Evolutionary conservation across 2,797 vertebrate species (phyloP).

Genomic region (Rhinatrema bivittatum): DNA sequence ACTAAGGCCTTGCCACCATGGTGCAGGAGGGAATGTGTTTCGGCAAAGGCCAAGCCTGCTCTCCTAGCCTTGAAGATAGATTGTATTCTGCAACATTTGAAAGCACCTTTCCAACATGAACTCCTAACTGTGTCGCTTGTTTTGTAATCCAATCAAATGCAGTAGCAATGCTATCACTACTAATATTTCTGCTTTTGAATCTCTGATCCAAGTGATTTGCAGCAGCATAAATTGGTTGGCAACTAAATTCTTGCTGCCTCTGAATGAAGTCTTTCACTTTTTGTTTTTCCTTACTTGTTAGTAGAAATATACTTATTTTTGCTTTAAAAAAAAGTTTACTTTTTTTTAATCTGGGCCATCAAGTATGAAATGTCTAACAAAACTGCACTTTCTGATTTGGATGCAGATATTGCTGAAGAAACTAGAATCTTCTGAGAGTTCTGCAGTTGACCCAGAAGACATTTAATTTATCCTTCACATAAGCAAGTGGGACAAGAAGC

Average conservation of each 20-base stretch:
- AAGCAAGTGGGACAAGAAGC: too few species aligned
- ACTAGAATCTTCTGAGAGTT: background rate
- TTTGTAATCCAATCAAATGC: background rate
- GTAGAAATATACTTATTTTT: background rate
- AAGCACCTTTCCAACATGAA: background rate
- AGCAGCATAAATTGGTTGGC: background rate
- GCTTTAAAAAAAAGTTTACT: too few species aligned
- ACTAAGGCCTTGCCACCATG: too few species aligned
- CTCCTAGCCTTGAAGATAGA: too few species aligned
- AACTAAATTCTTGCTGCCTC: constrained; percentile 1
- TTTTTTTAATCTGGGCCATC: background rate
- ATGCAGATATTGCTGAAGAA: background rate
- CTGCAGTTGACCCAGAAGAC: too few species aligned
- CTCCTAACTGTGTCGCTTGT: background rate
- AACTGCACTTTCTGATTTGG: constrained; percentile 10
- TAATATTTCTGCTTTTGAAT: constrained; percentile 1
- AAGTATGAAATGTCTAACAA: constrained; percentile 3
- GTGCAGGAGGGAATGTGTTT: too few species aligned
- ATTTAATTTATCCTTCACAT: too few species aligned
- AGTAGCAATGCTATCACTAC: background rate
- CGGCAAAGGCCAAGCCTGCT: too few species aligned
- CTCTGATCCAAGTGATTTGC: background rate
- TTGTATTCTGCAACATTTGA: too few species aligned
- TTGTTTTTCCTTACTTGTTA: constrained; percentile 3
- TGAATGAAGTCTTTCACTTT: constrained; percentile 10